Conservation (phyloP, 2,113 vertebrate genomes). For the Burhinus bistriatus region DNA sequence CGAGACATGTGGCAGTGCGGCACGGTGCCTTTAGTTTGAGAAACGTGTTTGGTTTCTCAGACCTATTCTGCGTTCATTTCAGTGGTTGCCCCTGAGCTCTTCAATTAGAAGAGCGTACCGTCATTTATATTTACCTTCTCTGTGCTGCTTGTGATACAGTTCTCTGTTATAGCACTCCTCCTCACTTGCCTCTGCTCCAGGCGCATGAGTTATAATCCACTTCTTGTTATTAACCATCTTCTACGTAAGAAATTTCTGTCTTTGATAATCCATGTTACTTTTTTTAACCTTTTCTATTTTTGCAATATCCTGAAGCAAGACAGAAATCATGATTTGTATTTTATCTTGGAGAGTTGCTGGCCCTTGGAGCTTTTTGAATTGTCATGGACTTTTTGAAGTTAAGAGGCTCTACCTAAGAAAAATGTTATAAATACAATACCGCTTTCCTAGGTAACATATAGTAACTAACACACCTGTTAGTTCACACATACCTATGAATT, state of each 20-base stretch:
- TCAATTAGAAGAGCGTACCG: neutral
- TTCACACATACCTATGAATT: neutral
- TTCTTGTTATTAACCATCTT: neutral
- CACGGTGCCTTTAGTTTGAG: neutral
- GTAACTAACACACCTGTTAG: neutral
- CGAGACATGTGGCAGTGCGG: rapidly evolving
- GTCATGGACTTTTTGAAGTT: neutral
- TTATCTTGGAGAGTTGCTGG: neutral
- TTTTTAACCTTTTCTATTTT: neutral
- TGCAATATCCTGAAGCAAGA: neutral
- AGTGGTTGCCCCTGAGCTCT: neutral
- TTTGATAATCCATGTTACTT: neutral
- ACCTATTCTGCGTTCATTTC: neutral
- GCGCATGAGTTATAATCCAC: neutral
- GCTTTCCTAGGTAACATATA: neutral
- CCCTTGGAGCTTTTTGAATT: neutral
- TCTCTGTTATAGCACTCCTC: neutral
- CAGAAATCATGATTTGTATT: neutral
- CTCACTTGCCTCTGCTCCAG: neutral
- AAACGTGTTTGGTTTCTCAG: neutral
- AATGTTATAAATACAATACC: neutral
- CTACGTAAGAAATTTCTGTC: rapidly evolving
- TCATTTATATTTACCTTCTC: neutral
- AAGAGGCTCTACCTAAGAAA: neutral
- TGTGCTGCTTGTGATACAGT: neutral